Evolutionary conservation across 2,797 vertebrate species (phyloP).

Genomic region (Crax fasciolata): DNA sequence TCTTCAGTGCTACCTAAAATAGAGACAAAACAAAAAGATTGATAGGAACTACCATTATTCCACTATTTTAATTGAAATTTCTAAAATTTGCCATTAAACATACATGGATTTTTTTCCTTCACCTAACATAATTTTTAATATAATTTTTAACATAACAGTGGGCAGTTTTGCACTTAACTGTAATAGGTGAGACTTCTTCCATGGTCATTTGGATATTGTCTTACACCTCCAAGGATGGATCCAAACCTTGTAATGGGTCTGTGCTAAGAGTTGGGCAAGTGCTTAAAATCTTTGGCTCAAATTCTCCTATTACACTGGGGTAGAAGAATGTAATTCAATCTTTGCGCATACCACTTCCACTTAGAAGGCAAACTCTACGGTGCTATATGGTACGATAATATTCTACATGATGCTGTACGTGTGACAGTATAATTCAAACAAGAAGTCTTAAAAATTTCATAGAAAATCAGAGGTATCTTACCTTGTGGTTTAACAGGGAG

Average conservation of each 20-base stretch:
- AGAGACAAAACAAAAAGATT: neutral
- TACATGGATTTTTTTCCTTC: neutral
- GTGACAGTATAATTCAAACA: neutral
- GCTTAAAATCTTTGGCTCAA: neutral
- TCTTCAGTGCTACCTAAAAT: slow-evolving; percentile 64
- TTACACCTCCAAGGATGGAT: neutral
- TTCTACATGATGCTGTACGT: neutral
- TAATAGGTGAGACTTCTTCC: neutral
- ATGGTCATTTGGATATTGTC: neutral
- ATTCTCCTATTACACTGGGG: neutral
- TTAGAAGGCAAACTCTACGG: neutral
- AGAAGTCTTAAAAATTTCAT: neutral
- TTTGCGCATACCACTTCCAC: neutral
- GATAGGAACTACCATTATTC: neutral
- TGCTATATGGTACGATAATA: neutral
- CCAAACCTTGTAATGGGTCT: neutral
- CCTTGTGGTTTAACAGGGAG: slow-evolving; percentile 66
- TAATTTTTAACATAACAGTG: neutral
- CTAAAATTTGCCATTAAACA: neutral
- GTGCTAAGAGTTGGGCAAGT: neutral
- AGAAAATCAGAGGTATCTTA: slow-evolving; percentile 42
- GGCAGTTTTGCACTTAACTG: neutral
- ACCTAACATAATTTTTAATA: neutral
- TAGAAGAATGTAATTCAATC: neutral
- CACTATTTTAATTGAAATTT: neutral